A percentile compares a stretch with the other conserved stretches of the same genome.
Conservation (phyloP, 2,113 vertebrate genomes). For the Rhinoderma darwinii region DNA sequence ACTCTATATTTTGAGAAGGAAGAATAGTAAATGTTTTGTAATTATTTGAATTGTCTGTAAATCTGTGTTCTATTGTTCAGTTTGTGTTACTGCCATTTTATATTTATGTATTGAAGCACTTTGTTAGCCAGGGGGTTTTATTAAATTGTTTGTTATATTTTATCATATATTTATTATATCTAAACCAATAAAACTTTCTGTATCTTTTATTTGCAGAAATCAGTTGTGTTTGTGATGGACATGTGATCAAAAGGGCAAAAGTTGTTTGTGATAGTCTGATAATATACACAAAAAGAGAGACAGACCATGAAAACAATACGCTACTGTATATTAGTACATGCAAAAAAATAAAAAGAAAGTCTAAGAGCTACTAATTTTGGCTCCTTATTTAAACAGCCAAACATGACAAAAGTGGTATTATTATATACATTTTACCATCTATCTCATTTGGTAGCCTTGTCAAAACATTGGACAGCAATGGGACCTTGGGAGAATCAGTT, state of each 20-base stretch:
- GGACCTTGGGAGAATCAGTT: background rate
- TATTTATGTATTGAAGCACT: conserved; percentile 75
- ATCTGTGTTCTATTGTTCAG: conserved; percentile 62
- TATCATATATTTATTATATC: conserved; percentile 72
- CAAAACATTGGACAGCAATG: background rate
- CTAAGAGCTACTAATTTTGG: too few relatives aligned
- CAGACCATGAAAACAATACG: too few relatives aligned
- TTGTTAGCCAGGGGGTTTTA: conserved; percentile 72
- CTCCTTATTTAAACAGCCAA: too few relatives aligned
- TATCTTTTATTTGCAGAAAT: conserved; percentile 63
- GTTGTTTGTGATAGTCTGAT: background rate
- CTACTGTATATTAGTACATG: background rate
- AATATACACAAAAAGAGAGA: background rate
- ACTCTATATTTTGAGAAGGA: conserved; percentile 64
- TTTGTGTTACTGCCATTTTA: conserved; percentile 61
- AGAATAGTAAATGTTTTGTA: conserved; percentile 62
- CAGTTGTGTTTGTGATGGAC: background rate
- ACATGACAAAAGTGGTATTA: too few relatives aligned
- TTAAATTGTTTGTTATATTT: conserved; percentile 69
- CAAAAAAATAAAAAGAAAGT: background rate
- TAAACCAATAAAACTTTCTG: conserved; percentile 72
- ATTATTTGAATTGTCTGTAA: conserved; percentile 63
- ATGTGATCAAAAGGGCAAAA: background rate
- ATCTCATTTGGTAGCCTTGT: background rate
- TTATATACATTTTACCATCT: too few relatives aligned